Base-by-base conservation (phyloP, 2,888 invertebrate genomes). In the Fabriciana adippe region DNA sequence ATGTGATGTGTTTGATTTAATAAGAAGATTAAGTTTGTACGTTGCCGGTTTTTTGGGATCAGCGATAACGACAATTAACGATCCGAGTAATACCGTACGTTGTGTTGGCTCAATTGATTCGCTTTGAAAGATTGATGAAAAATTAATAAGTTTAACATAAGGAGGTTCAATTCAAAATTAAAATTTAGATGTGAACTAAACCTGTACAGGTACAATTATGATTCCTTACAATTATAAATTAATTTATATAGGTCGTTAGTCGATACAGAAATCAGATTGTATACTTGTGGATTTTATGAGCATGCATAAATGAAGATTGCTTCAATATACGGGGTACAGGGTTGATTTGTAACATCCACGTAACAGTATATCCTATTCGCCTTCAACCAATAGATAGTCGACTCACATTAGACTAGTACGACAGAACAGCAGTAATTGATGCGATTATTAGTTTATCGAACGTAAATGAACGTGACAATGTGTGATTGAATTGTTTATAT, bases 1-100 rank as follows among this genome's bases (percentile, higher is more conserved):
- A 93, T 93, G 92, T 93, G 93, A 93, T 93, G 92, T 90, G 93
- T 93, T 92, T 93, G 93, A 93, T 93, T 93, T 93, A 93, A 93
- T 93, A 93, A 92, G 88, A 90, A 92, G 92, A 93, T 93, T 92
- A 87, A 86, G 84, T 86, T 88, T 85, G 86, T 89, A 80, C 82
- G 79, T 82, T 79, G 82, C 82, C 81, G 76, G 82, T 68, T 82
- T 88, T 82, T 86, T 83, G 78, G 75, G 80, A 81, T 82, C 78
- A 81, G 81, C 77, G 80, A 81, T 80, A 80, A 85, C 75, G 80
- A 84, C 85, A 86, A 88, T 89, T 85, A 84, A 82, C 74, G 73
- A 74, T 75, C 72, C 81, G 6, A 81, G 55, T 59, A 53, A 50
- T 45, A 55, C 35, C 50, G 53, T 57, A 59, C 55, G 63, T 66